Evolutionary conservation across 2,113 vertebrate species (phyloP).

Genomic region (Rattus norvegicus): GRCr8 NC_086032.1:104783001-104783500

Average conservation of each 20-base stretch:
- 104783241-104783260: not conserved
- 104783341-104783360: not conserved
- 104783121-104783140: not conserved
- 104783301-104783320: not conserved
- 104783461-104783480: not conserved
- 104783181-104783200: not conserved
- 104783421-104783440: not conserved
- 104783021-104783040: not conserved
- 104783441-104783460: not conserved
- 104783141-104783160: not conserved
- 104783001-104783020: not conserved
- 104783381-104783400: not conserved
- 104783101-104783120: not conserved
- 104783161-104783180: not conserved
- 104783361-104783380: not conserved
- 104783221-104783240: not conserved
- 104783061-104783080: not conserved
- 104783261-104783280: not conserved
- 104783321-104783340: not conserved
- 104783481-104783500: not conserved
- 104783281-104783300: not conserved
- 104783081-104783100: not conserved
- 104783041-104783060: not conserved
- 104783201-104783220: not conserved
- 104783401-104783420: not conserved